Evolutionary conservation across 2,797 vertebrate species (phyloP), one percentile per base, ranked within the genome.

Genomic region (Eulemur albifrons): DNA sequence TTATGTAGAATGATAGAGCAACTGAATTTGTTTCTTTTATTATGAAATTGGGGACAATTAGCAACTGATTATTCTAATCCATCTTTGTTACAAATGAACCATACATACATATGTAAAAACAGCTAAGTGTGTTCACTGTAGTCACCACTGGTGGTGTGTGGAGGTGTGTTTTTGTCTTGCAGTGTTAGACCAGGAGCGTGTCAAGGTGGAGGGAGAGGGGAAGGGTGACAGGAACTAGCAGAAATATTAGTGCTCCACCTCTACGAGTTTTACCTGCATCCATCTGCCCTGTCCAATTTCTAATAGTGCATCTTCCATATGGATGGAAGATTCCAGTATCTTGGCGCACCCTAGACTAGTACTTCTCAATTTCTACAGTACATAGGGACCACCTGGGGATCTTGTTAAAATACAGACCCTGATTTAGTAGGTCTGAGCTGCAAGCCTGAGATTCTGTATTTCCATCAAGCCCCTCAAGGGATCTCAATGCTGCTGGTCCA

Each of bases 31-130:
- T 18, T 88, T 61, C 48, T 50, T 90, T 81, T 81, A 69, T 77
- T 54, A 70, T 87, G 70, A 72, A 92, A 48, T 43, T 35, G 38
- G 38, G 91, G 52, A 25, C 83, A 76, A 72, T 52, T 18, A 57
- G 23, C 59, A 50, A 63, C 11, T 54, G 72, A 43, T 30, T n/a
- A 61, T 38, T 48, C 50, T 43, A 59, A 83, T 30, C 35, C 11
- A 43, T 88, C 18, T 90, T 87, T 73, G 27, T 79, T 93, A 67
- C n/a, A 84, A 88, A 32, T 84, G 79, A 93, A 57, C 57, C 18
- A 13, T 43, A 61, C 57, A 61, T 14, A 59, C 57, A 61, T 14
- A 59, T 59, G 30, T 61, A 79, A 87, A 93, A 45, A 50, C 3
- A 81, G 77, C 27, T 69, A 40, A 77, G 77, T 9, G 54, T 63